Percentiles rank a stretch among this genome's conserved stretches.
phyloP scores from a whole-genome alignment of 2,888 invertebrate genomes.

The Clepsis dumicolana region DNA sequence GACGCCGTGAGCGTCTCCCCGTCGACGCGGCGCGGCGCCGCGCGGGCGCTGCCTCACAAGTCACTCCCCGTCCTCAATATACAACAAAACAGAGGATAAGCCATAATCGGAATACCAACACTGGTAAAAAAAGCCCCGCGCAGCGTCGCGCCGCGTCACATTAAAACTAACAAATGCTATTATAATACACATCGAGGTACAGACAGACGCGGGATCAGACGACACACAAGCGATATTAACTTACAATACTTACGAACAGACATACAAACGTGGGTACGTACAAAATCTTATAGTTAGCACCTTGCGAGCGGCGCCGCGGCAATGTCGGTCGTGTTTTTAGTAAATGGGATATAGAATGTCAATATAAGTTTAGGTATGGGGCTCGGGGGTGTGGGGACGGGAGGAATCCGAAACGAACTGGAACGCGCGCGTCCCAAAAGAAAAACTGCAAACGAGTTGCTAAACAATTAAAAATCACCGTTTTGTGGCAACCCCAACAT shows the following conservation, averaged over 20 bases:
- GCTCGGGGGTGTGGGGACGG: background rate
- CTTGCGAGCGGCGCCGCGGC: constrained; percentile 50
- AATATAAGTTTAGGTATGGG: background rate
- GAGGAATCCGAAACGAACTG: background rate
- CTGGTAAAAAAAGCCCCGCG: constrained; percentile 16
- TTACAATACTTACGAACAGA: constrained; percentile 37
- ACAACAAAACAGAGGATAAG: background rate
- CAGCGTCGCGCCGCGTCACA: constrained; percentile 1
- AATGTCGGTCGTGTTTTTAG: background rate
- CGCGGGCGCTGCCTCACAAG: constrained; percentile 4
- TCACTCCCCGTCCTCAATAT: background rate
- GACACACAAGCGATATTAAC: constrained; percentile 36
- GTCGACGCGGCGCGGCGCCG: constrained; percentile 24
- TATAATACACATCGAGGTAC: constrained; percentile 23
- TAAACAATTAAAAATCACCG: too few relatives aligned
- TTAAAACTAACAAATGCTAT: constrained; percentile 37
- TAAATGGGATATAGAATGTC: background rate
- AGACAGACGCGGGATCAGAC: constrained; percentile 33
- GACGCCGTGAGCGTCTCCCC: constrained; percentile 26
- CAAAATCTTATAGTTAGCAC: constrained; percentile 63
- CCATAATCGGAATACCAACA: constrained; percentile 8
- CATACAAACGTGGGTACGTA: constrained; percentile 46
- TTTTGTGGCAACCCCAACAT: too few relatives aligned
- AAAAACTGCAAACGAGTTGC: too few relatives aligned
- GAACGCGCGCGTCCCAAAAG: too few relatives aligned